Evolutionary conservation across 2,888 invertebrate species (phyloP), one percentile per base, ranked within the genome.

Genomic region (Mythimna ferrago): DNA sequence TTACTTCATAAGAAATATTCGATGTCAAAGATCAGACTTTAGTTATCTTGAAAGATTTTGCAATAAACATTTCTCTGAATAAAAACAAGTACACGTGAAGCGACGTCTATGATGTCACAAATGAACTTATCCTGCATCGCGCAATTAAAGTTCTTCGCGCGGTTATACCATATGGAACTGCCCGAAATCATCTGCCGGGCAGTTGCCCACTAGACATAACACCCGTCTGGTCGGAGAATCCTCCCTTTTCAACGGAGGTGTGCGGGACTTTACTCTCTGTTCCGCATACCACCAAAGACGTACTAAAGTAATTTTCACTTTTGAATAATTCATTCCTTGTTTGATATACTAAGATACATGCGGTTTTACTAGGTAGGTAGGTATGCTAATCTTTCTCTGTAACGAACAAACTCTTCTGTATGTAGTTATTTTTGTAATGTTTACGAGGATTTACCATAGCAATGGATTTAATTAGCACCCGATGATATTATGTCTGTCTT

Each of bases 11-110:
- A 6, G 21, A 56, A 57, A 26, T 62, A 53, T 3, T 26, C 56
- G 51, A 21, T 58, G 53, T 53, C 38, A 77, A 73, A 66, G 80
- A 32, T 66, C 62, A 73, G 26, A 38, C 38, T 48, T 63, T 10
- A 26, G 16, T 6, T 71, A 51, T 56, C 44, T 19, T 41, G 9
- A 26, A 60, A 9, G 16, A 53, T 16, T n/a, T 51, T 19, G 38
- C 0, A 16, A 38, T 4, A 53, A 53, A 76, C n/a, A 58, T 58
- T 53, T 3, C 19, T 6, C 19, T 26, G n/a, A 57, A n/a, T 53
- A 35, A 16, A 14, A 26, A 14, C 2, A 54, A 54, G 21, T 6
- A 53, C 3, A 53, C 1, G 21, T 51, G 32, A 32, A 32, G 32
- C 32, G 32, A 32, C 5, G 5, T 32, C 32, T 32, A 32, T 32